Evolutionary conservation across 2,113 vertebrate species (phyloP), one percentile per base, ranked within the genome.

Genomic region (Monarcha castaneiventris): DNA sequence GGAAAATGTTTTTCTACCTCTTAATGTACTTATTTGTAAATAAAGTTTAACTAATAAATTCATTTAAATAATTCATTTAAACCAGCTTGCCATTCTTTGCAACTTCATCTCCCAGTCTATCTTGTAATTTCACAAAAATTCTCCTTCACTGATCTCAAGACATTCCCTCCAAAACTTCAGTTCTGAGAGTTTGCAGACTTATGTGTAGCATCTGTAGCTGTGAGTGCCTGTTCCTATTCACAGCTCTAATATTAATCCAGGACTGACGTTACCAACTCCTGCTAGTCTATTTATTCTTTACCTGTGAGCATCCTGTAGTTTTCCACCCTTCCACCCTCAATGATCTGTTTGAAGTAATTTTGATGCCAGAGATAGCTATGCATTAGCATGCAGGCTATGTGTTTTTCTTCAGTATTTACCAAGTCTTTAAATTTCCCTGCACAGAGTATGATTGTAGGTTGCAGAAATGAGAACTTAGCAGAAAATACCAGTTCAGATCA

Each of bases 401-500:
- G 87, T 89, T 95, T 97, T 96, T 77, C 66, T 94, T 96, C 86
- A 84, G 93, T 93, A 68, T 97, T 97, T 97, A 96, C 79, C 81
- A 97, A 68, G 74, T 37, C n/a, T 92, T 96, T 85, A 76, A 93
- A 96, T 72, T 96, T 95, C 79, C 75, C 73, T 82, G 58, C 26
- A 58, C 80, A 82, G 86, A 96, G 56, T 58, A 90, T 43, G 41
- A 83, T 17, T 85, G 79, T 66, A 87, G 66, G 80, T 33, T 96
- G 46, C 35, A 96, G 79, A 80, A 97, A 93, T 11, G 76, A 94
- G 94, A 91, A 98, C 77, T 96, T 92, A 97, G 95, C 85, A 97
- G 96, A 97, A 96, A 97, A 97, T 94, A 94, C 74, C 75, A 71
- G 83, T 96, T 96, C 93, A 97, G 96, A 97, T 73, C 91, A 96